Percentiles rank a stretch among this genome's conserved stretches.
Evolutionary conservation across 2,113 vertebrate genomes (phyloP).

Genomic region (Butorides virescens): DNA sequence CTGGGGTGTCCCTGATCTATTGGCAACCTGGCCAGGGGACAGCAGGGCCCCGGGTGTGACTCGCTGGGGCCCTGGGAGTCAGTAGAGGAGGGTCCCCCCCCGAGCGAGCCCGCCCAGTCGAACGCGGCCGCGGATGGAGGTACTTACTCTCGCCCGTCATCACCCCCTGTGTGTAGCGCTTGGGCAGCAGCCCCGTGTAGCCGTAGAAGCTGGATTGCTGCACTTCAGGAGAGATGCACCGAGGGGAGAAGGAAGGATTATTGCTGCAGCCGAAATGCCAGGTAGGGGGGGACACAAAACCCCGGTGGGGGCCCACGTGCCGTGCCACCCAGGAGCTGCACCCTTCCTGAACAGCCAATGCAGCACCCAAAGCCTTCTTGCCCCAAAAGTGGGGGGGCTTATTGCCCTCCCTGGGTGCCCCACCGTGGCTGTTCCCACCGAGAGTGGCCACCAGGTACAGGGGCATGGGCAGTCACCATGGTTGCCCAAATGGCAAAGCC

Average conservation of each 20-base stretch:
- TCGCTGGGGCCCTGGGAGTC: background rate
- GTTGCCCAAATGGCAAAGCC: background rate
- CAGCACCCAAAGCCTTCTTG: background rate
- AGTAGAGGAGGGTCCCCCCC: background rate
- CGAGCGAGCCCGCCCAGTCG: rapidly evolving
- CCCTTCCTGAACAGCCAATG: background rate
- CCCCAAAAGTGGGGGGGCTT: background rate
- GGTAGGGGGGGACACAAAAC: background rate
- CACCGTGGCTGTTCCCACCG: background rate
- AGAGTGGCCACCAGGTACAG: background rate
- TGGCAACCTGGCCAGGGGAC: background rate
- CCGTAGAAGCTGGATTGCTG: conserved; percentile 99
- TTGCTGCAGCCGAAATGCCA: background rate
- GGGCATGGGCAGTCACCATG: background rate
- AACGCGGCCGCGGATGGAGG: rapidly evolving
- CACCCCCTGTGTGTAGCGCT: conserved; percentile 97
- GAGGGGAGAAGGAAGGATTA: background rate
- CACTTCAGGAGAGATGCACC: conserved; percentile 79
- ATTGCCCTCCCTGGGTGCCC: background rate
- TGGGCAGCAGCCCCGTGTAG: conserved; percentile 98
- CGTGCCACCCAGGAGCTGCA: background rate
- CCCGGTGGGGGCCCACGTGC: background rate
- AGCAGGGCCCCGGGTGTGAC: background rate
- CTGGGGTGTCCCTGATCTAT: background rate
- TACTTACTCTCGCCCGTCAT: conserved; percentile 99